A percentile compares a stretch with the other conserved stretches of the same genome.
phyloP scores from a whole-genome alignment of 2,888 invertebrate species.

The Pterobdella sp. region DNA sequence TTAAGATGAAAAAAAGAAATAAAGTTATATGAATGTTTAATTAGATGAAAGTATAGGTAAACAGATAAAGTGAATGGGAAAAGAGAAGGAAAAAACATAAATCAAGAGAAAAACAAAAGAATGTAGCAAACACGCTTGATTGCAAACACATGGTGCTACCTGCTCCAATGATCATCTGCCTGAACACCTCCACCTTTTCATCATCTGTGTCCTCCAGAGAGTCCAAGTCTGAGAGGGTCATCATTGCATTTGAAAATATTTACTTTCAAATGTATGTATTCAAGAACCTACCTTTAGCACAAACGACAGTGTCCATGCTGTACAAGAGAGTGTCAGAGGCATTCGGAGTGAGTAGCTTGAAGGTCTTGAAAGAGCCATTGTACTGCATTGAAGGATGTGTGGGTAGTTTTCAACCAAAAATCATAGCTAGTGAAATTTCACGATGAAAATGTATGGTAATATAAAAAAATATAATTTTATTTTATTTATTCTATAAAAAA shows the following conservation, averaged over 20 bases:
- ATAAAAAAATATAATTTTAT: too few species aligned
- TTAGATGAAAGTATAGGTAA: not conserved
- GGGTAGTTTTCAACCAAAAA: not conserved
- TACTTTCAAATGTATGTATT: not conserved
- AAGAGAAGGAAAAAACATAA: not conserved
- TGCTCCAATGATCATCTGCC: constrained; percentile 11
- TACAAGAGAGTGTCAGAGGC: constrained; percentile 3
- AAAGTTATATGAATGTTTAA: not conserved
- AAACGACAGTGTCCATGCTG: constrained; percentile 15
- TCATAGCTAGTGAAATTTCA: not conserved
- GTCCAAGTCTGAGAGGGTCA: not conserved
- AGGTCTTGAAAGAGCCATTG: constrained; percentile 14
- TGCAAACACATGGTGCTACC: too few species aligned
- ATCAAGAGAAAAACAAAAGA: not conserved
- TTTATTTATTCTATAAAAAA: too few species aligned
- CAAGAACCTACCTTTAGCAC: constrained; percentile 15
- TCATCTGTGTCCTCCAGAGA: not conserved
- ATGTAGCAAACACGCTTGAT: too few species aligned
- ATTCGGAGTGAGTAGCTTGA: constrained; percentile 14
- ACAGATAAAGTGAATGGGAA: too few species aligned
- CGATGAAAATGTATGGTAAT: not conserved
- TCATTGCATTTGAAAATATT: not conserved
- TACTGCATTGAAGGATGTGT: not conserved
- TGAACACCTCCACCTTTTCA: constrained; percentile 11
- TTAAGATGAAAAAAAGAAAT: not conserved